These are phyloP conservation scores for Lasioglossum calceatum DNA, from an alignment of 2,888 invertebrate genomes.

Conservation along the genomic window DNA sequence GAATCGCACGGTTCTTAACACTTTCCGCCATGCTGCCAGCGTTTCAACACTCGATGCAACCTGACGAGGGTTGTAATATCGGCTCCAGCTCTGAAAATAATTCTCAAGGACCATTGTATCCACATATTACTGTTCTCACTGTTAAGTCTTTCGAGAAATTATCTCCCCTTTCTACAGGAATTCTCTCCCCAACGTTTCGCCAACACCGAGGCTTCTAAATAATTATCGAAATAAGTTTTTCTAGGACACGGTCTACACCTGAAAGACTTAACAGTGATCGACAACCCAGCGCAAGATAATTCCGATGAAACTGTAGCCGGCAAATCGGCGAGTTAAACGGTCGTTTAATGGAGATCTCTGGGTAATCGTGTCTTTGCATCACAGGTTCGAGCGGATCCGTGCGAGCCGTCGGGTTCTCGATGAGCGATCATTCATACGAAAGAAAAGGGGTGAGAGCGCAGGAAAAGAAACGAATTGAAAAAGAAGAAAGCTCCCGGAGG, in stretches of 20 bases:
- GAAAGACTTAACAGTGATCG: too few relatives aligned
- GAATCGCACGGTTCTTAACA: slow-evolving; percentile 5
- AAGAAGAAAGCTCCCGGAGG: background rate
- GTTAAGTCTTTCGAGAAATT: background rate
- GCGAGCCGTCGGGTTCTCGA: slow-evolving; percentile 13
- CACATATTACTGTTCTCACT: background rate
- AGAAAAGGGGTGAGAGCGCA: slow-evolving; percentile 8
- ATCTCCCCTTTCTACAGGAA: background rate
- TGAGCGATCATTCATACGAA: slow-evolving; percentile 4
- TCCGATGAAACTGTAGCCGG: background rate
- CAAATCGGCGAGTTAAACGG: background rate
- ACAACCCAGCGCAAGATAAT: background rate
- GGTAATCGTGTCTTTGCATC: slow-evolving; percentile 24
- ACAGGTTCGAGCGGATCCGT: slow-evolving; percentile 13
- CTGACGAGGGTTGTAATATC: background rate
- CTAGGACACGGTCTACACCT: background rate
- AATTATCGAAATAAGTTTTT: too few relatives aligned
- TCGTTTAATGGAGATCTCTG: background rate
- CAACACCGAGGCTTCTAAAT: background rate
- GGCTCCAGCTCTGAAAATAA: background rate
- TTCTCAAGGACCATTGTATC: background rate
- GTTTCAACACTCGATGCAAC: background rate
- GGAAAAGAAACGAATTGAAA: slow-evolving; percentile 5
- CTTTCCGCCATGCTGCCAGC: background rate
- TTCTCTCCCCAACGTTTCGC: background rate